Evolutionary conservation across 2,888 invertebrate genomes (phyloP).

Genomic region (Norana najaformis): DNA sequence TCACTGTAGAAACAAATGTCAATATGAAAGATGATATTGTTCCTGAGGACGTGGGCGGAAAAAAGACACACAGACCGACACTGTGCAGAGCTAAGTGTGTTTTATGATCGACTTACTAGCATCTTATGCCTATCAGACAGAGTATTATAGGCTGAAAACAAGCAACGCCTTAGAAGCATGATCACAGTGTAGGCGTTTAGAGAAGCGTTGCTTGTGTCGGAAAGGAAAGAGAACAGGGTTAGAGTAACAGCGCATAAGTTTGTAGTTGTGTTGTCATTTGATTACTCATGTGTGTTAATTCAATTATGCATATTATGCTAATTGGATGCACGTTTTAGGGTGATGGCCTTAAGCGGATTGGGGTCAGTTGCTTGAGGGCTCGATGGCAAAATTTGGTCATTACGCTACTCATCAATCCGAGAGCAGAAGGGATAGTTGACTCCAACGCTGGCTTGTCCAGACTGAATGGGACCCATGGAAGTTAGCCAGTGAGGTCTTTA

Average conservation of each 20-base stretch:
- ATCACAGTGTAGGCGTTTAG: neutral
- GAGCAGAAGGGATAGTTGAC: neutral
- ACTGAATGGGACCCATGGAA: neutral
- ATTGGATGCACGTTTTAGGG: slow-evolving; percentile 13
- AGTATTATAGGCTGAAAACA: neutral
- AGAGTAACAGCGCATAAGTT: too few species aligned
- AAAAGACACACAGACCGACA: neutral
- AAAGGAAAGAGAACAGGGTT: too few species aligned
- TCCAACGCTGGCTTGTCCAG: neutral
- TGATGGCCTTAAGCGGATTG: neutral
- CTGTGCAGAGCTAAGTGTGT: neutral
- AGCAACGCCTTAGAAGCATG: neutral
- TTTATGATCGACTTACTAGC: neutral
- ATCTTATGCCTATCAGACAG: neutral
- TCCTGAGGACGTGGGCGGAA: neutral
- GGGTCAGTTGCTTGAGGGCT: neutral
- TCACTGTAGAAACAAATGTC: neutral
- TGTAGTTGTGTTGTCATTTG: neutral
- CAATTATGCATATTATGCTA: neutral
- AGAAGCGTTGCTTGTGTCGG: neutral
- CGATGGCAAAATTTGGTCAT: neutral
- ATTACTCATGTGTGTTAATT: neutral
- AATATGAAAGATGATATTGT: neutral
- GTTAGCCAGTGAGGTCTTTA: neutral
- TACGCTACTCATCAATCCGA: neutral